Base-by-base conservation (phyloP, 2,113 vertebrate species). In the Pachycephala philippinensis region DNA sequence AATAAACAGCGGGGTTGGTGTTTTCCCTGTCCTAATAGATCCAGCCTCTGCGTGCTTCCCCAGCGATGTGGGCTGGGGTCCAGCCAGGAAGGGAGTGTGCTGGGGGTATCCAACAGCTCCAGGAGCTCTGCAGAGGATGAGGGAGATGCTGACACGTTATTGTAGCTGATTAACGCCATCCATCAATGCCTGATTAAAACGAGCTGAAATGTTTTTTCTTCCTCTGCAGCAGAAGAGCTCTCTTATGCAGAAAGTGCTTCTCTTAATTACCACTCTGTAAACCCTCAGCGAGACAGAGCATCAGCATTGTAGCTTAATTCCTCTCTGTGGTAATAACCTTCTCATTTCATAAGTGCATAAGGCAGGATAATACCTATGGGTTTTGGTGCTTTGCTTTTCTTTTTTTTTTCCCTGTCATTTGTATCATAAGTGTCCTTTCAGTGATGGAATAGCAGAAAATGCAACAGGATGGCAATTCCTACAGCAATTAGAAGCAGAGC, bases 261-360 rank as follows among this genome's bases (percentile, higher is more conserved):
- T 88, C 83, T 94, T 95, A 93, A 95, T 90, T 93, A 90, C 45
- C 53, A 47, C 91, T 82, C 76, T 75, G 86, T 61, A 93, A 92
- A 69, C 64, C 70, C 93, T 93, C 92, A 89, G 76, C 0, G 9
- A 87, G 89, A 19, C 35, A 57, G 42, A 88, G 79, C 69, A 63
- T 44, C 79, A 70, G 65, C n/a, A 20, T 16, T n/a, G 49, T 21
- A 60, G 56, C 37, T 89, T 86, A 86, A 86, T 91, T 95, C 61
- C 84, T 89, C 64, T 87, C 87, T 49, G 35, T 44, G 47, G 61
- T 89, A 64, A 91, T 87, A 87, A 90, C 53, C 44, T 90, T 74
- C 84, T 89, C 35, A 78, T 96, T 89, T 75, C 21, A 4, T 37
- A 79, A 93, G 60, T 80, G 52, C 18, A 15, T 47, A 57, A 77